phyloP scores from a whole-genome alignment of 1,140 invertebrate species.

The Bombus sibiricus region DNA sequence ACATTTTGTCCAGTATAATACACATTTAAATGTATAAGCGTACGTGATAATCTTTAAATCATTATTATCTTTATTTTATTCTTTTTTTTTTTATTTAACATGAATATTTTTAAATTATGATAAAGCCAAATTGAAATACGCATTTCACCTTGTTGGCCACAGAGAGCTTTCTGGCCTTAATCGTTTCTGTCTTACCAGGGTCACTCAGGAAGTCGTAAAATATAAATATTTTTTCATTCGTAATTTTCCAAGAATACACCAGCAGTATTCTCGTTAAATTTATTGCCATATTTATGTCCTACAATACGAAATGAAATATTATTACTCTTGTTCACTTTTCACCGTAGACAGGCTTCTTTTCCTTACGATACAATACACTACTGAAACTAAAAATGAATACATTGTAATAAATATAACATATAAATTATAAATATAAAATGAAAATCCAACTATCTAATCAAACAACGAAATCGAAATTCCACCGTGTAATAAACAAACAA shows the following conservation, averaged over 20 bases:
- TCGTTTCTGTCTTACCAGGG: background rate
- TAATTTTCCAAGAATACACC: background rate
- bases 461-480: background rate
- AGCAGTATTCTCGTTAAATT: background rate
- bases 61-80: background rate
- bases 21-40: background rate
- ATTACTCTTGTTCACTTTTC: background rate
- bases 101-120: background rate
- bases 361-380: too few species aligned
- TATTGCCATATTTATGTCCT: background rate
- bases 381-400: background rate
- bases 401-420: too few species aligned
- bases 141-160: background rate
- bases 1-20: background rate
- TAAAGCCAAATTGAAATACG: background rate
- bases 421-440: too few species aligned
- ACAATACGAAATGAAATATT: background rate
- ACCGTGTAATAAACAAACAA: background rate
- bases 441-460: too few species aligned
- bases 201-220: conserved; percentile 14
- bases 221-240: conserved; percentile 4
- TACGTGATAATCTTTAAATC: background rate
- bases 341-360: background rate
- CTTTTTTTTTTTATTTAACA: background rate
- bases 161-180: background rate